These are phyloP conservation scores for Brachypalpus laphriformis DNA, from an alignment of 2,888 invertebrate species.

Conservation along the genomic window DNA sequence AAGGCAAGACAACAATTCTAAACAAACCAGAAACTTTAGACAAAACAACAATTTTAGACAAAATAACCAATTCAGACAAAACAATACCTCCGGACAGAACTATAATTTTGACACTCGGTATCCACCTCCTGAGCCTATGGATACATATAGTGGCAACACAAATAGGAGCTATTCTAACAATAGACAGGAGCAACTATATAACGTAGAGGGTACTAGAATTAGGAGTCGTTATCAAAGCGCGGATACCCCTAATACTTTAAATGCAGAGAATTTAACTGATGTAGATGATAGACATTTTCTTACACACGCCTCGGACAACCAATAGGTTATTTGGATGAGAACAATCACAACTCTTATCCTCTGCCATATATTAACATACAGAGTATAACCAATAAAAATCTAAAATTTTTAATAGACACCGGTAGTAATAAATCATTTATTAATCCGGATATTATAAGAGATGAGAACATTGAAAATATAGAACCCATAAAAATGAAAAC, in stretches of 20 bases:
- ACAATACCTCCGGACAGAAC: background rate
- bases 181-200: slow-evolving; percentile 7
- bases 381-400: too few species aligned
- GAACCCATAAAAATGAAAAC: too few species aligned
- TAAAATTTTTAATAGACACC: too few species aligned
- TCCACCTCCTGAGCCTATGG: slow-evolving; percentile 10
- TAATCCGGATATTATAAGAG: too few species aligned
- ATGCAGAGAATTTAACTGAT: too few species aligned
- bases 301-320: too few species aligned
- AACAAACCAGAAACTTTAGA: background rate
- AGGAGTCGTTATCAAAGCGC: background rate
- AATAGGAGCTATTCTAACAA: background rate
- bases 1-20: background rate
- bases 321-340: too few species aligned
- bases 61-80: background rate
- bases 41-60: background rate
- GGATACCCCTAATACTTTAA: background rate
- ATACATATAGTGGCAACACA: slow-evolving; percentile 35
- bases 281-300: too few species aligned
- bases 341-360: too few species aligned
- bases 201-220: background rate
- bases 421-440: too few species aligned
- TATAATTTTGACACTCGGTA: background rate
- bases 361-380: too few species aligned
- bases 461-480: too few species aligned